These are phyloP conservation scores for Napeogenes sylphis DNA, from an alignment of 2,888 invertebrate species.

Conservation along the genomic window DNA sequence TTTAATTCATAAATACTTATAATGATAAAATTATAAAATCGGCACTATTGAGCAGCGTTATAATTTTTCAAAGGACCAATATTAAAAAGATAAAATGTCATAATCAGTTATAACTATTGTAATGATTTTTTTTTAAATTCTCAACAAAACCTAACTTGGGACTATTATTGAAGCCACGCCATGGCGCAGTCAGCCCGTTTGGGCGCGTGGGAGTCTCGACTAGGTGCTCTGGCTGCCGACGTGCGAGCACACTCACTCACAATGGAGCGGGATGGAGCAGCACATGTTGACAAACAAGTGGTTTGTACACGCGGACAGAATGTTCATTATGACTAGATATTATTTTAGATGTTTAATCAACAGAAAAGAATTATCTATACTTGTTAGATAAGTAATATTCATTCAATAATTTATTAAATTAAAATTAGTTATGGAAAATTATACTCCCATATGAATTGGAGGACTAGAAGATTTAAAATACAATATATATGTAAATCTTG, in stretches of 20 bases:
- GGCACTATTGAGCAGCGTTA: no score
- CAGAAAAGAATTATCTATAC: background rate
- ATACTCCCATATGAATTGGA: no score
- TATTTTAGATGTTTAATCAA: background rate
- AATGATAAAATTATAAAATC: background rate
- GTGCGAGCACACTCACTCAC: constrained; percentile 88
- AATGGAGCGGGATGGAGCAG: constrained; percentile 84
- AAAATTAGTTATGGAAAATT: no score
- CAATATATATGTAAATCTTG: background rate
- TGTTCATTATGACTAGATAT: background rate
- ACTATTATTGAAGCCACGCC: constrained; percentile 78
- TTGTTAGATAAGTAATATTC: background rate
- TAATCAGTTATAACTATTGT: background rate
- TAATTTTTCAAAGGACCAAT: no score
- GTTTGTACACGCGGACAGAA: constrained; percentile 45
- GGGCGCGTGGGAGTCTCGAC: constrained; percentile 94
- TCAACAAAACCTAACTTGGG: background rate
- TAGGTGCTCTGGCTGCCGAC: constrained; percentile 89
- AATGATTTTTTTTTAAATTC: background rate
- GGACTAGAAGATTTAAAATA: no score
- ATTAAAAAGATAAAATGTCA: no score
- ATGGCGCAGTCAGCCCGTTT: constrained; percentile 95
- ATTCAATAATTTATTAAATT: no score
- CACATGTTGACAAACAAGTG: constrained; percentile 83
- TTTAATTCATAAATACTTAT: background rate